Conservation (phyloP, 2,888 invertebrate species). For the Euplexia lucipara region DNA sequence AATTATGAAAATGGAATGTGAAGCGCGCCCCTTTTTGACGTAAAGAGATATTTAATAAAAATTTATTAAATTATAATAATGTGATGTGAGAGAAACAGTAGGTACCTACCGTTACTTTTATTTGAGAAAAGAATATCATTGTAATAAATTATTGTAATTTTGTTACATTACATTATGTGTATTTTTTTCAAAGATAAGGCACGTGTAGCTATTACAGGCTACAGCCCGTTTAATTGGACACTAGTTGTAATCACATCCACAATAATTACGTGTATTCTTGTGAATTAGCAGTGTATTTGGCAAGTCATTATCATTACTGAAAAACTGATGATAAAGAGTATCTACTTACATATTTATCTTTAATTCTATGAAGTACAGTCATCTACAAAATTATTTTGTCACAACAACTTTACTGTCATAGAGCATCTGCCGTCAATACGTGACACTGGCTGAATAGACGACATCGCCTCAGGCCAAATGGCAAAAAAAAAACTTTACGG, state of each 20-base stretch:
- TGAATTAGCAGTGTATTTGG: constrained; percentile 7
- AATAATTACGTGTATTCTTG: background rate
- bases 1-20: constrained; percentile 24
- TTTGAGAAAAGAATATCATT: background rate
- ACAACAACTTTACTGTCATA: no score
- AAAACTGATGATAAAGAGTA: constrained; percentile 1
- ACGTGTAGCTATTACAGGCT: background rate
- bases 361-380: background rate
- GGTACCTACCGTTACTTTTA: constrained; percentile 13
- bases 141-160: constrained; percentile 11
- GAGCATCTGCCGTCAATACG: no score
- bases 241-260: background rate
- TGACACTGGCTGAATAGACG: no score
- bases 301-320: constrained; percentile 2
- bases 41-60: constrained; percentile 4
- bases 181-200: background rate
- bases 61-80: constrained; percentile 17
- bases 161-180: background rate
- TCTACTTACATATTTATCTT: constrained; percentile 4
- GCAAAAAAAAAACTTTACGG: no score
- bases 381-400: no score
- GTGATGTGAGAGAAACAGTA: background rate
- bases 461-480: no score
- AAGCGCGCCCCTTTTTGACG: constrained; percentile 30
- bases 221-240: background rate